These are phyloP conservation scores for Drosophila prolongata DNA, from an alignment of 2,888 invertebrate species.

Conservation along the genomic window DNA sequence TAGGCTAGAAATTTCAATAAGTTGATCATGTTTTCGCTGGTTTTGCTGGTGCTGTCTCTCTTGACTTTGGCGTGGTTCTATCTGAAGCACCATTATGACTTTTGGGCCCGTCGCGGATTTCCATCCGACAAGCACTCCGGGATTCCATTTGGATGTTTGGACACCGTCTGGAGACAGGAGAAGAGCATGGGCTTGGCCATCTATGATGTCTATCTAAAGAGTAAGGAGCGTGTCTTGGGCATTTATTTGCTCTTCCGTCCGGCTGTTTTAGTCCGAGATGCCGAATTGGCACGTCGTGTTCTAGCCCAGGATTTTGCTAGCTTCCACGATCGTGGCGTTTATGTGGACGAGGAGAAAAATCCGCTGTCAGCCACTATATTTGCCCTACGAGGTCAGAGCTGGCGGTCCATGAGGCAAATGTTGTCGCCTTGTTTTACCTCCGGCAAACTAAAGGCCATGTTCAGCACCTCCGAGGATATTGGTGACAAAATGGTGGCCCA, in stretches of 20 bases:
- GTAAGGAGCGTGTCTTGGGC: conserved; percentile 85
- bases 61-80: conserved; percentile 54
- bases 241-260: conserved; percentile 88
- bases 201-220: conserved; percentile 86
- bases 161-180: conserved; percentile 85
- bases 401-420: conserved; percentile 87
- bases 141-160: conserved; percentile 88
- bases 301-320: conserved; percentile 87
- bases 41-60: conserved; percentile 19
- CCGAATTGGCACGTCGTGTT: conserved; percentile 87
- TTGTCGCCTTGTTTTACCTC: conserved; percentile 89
- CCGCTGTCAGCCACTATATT: conserved; percentile 86
- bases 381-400: conserved; percentile 84
- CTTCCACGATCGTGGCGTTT: conserved; percentile 88
- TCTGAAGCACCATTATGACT: conserved; percentile 64
- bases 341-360: conserved; percentile 86
- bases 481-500: conserved; percentile 85
- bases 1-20: neutral
- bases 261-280: conserved; percentile 87
- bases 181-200: conserved; percentile 87
- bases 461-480: conserved; percentile 86
- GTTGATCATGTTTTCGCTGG: conserved; percentile 24
- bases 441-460: conserved; percentile 88
- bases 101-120: conserved; percentile 87
- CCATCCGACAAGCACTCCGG: conserved; percentile 85